Base-by-base conservation (phyloP, 2,888 invertebrate genomes). In the Leptopilina syphax region DNA sequence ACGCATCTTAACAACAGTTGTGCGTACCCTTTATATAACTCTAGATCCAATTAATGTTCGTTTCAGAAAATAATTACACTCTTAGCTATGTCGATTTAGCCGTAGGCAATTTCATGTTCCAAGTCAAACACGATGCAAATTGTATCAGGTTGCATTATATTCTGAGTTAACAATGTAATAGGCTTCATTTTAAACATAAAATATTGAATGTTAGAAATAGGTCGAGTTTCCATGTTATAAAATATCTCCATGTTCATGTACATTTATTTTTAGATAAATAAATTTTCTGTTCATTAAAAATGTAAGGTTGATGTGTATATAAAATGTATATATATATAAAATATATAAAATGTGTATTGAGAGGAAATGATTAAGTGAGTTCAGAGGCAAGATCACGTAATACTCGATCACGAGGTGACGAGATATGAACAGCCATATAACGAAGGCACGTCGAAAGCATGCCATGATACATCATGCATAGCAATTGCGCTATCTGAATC, bases 371-470 rank as follows among this genome's bases (percentile, higher is more conserved):
- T 73, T 73, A 73, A 73, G 73, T 57, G 73, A 73, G 73, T 34
- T 34, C 73, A 41, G 9, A 34, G 73, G 73, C 57, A 73, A 73
- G 73, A 73, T 73, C 73, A 73, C 73, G 73, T 73, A 73, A 57
- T 60, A 57, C 73, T 57, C 73, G 73, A 84, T 85, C 85, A 80
- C 77, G 80, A 81, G 79, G 83, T 84, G 83, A 84, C 83, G 83
- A 86, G 86, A 87, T 87, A 88, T 85, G 88, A 89, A 85, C 86
- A 84, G 83, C 83, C 81, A 83, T 84, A 86, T 89, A 89, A 89
- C 88, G 88, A 89, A 89, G 89, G 88, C 89, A 89, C 89, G 89
- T 89, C 89, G 89, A 88, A 88, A 87, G 88, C 89, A 86, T 83
- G 85, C 85, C 82, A 83, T 85, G 85, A 88, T 89, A 88, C 89